A percentile compares a stretch with the other conserved stretches of the same genome.
phyloP scores from a whole-genome alignment of 2,888 invertebrate species.

The Steinernema hermaphroditum region DNA sequence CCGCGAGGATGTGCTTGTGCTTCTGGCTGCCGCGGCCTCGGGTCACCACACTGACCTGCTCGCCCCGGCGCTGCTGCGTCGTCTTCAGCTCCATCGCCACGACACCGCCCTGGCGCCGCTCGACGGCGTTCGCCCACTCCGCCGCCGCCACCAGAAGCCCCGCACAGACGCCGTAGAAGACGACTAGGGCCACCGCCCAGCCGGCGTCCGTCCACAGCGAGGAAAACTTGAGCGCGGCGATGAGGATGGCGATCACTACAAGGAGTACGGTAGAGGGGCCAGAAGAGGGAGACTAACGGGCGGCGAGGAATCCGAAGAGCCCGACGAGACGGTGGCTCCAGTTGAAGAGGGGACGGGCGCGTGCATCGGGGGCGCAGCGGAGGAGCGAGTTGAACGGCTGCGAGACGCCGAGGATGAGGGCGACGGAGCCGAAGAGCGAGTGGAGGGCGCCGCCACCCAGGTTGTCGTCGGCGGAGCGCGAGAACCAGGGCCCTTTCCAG shows the following conservation, averaged over 20 bases:
- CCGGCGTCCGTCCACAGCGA: slow-evolving; percentile 26
- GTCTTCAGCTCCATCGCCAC: slow-evolving; percentile 19
- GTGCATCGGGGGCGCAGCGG: slow-evolving; percentile 40
- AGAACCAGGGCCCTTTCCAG: slow-evolving; percentile 40
- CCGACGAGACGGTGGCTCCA: slow-evolving; percentile 36
- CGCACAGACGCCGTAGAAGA: slow-evolving; percentile 2
- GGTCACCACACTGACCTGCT: slow-evolving; percentile 17
- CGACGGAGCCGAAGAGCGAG: slow-evolving; percentile 38
- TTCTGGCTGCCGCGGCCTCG: slow-evolving; percentile 16
- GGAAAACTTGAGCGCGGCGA: slow-evolving; percentile 7
- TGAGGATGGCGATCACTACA: slow-evolving; percentile 7
- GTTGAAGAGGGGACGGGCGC: slow-evolving; percentile 43
- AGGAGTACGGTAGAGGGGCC: not conserved
- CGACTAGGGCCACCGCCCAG: slow-evolving; percentile 12
- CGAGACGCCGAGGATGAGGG: slow-evolving; percentile 39
- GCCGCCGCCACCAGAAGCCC: not conserved
- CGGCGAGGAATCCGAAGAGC: slow-evolving; percentile 27
- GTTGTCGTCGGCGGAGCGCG: slow-evolving; percentile 16
- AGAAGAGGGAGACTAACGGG: not conserved
- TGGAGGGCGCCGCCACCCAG: slow-evolving; percentile 21
- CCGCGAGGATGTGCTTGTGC: slow-evolving; percentile 19
- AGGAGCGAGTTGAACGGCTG: slow-evolving; percentile 42
- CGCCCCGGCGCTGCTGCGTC: slow-evolving; percentile 17
- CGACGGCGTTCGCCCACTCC: slow-evolving; percentile 8
- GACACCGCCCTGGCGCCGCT: not conserved